Percentiles rank a stretch among this genome's conserved stretches.
Evolutionary conservation across 2,888 invertebrate genomes (phyloP).

Genomic region (Lasioglossum lativentre): DNA sequence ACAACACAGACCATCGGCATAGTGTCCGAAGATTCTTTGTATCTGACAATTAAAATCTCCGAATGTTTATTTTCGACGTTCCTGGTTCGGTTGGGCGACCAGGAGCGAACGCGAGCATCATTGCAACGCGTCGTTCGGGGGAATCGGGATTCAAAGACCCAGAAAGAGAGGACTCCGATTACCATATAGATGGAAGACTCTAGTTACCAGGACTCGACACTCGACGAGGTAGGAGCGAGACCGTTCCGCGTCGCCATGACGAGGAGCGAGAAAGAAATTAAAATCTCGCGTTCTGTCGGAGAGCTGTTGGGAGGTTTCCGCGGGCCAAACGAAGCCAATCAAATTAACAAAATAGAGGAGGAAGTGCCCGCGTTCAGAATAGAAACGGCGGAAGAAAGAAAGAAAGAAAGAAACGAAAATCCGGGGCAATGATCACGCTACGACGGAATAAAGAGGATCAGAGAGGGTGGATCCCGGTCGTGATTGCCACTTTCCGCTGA

Average conservation of each 20-base stretch:
- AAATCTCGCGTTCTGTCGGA: background rate
- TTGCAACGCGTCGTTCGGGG: background rate
- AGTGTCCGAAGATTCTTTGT: too few relatives aligned
- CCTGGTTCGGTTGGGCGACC: too few relatives aligned
- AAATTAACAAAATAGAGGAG: conserved; percentile 35
- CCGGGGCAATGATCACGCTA: conserved; percentile 40
- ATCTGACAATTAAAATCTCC: too few relatives aligned
- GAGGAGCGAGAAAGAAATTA: conserved; percentile 21
- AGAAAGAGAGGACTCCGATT: conserved; percentile 30
- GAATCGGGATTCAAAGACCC: conserved; percentile 18
- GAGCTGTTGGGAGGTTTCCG: background rate
- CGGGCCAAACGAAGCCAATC: conserved; percentile 27
- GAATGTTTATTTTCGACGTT: too few relatives aligned
- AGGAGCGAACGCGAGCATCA: too few relatives aligned
- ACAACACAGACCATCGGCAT: too few relatives aligned
- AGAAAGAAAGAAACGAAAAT: conserved; percentile 47
- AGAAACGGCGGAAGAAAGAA: background rate
- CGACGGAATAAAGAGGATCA: conserved; percentile 59
- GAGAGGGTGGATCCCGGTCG: conserved; percentile 24
- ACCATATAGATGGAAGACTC: conserved; percentile 41
- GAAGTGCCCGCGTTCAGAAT: background rate
- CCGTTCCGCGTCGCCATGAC: background rate
- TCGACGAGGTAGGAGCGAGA: background rate
- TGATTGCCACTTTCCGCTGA: conserved; percentile 63
- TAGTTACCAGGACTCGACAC: background rate